phyloP scores from a whole-genome alignment of 2,113 vertebrate genomes.

The Potamarius usumacintae region DNA sequence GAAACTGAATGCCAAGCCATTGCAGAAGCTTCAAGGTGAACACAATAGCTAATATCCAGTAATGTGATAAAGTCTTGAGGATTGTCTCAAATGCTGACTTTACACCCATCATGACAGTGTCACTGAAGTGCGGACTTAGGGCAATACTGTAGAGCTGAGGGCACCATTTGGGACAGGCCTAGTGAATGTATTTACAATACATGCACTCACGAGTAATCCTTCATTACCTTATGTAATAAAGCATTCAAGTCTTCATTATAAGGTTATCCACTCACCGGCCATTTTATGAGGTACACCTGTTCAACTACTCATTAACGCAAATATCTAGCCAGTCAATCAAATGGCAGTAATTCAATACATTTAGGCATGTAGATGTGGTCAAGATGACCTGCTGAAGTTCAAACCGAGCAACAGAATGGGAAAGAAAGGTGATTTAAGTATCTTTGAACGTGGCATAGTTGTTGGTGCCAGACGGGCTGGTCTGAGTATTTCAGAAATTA shows the following conservation, averaged over 20 bases:
- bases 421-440: no score
- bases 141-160: background rate
- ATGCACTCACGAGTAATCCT: background rate
- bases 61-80: background rate
- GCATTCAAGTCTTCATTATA: background rate
- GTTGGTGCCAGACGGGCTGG: no score
- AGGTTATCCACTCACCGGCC: background rate
- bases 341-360: no score
- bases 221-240: background rate
- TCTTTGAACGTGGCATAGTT: no score
- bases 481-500: no score
- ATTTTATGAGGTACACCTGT: no score
- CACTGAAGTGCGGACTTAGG: background rate
- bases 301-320: no score
- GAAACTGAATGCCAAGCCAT: background rate
- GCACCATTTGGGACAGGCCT: background rate
- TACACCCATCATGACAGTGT: background rate
- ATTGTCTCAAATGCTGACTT: background rate
- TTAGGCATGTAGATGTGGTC: no score
- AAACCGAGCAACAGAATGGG: no score
- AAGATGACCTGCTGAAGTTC: no score
- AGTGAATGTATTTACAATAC: background rate
- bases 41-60: background rate
- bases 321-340: no score
- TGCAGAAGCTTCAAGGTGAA: background rate